phyloP scores from a whole-genome alignment of 2,797 vertebrate genomes.

The Pempheris klunzingeri region DNA sequence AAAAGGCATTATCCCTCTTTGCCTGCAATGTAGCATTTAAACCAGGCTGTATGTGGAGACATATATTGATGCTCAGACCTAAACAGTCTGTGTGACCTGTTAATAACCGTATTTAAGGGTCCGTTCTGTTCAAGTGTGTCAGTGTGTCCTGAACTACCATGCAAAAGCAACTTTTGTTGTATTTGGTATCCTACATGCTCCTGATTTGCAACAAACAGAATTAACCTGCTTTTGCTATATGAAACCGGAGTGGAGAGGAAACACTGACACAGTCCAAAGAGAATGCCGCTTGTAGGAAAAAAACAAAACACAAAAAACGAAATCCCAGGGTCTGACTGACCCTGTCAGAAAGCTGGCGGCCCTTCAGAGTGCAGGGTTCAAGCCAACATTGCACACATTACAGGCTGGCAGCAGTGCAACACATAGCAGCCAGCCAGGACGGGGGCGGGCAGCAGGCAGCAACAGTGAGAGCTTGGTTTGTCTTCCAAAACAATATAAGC shows the following conservation, averaged over 20 bases:
- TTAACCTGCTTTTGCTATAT: slow-evolving; percentile 13
- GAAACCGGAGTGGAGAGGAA: slow-evolving; percentile 34
- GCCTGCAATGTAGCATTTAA: slow-evolving; percentile 22
- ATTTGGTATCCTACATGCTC: neutral
- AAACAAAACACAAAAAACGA: slow-evolving; percentile 4
- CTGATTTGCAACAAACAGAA: slow-evolving; percentile 14
- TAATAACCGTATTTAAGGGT: neutral
- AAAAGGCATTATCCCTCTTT: slow-evolving; percentile 38
- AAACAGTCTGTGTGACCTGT: neutral
- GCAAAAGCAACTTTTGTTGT: neutral
- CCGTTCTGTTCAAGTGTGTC: neutral
- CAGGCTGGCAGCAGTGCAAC: slow-evolving; percentile 54
- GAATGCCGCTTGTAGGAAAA: slow-evolving; percentile 34
- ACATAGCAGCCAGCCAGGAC: slow-evolving; percentile 26
- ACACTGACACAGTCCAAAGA: slow-evolving; percentile 47
- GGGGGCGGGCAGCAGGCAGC: neutral
- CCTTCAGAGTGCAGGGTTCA: slow-evolving; percentile 59
- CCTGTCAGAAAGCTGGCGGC: slow-evolving; percentile 53
- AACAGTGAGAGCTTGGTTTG: slow-evolving; percentile 12
- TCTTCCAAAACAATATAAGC: slow-evolving; percentile 37
- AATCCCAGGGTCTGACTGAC: slow-evolving; percentile 44
- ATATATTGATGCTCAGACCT: neutral
- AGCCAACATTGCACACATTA: slow-evolving; percentile 61
- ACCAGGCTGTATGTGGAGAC: neutral
- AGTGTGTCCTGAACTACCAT: neutral